Base-by-base conservation (phyloP, 2,113 vertebrate genomes). In the Pachyramphus minor region DNA sequence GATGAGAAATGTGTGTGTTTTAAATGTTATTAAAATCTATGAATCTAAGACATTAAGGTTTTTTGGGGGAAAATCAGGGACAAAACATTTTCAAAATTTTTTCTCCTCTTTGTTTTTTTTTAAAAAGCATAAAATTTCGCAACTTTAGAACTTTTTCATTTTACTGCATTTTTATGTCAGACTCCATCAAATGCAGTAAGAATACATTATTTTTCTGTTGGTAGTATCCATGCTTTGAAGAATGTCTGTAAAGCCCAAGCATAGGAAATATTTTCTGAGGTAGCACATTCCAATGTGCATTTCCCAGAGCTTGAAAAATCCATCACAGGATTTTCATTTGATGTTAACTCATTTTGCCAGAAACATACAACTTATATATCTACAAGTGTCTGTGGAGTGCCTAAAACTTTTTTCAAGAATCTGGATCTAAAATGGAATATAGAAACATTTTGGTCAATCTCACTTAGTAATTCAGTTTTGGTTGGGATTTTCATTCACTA, bases 41-140 rank as follows among this genome's bases (percentile, higher is more conserved):
- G 22, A 27, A 5, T 68, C 10, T 45, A 64, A 81, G 4, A 35
- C 10, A 20, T 8, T 15, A 45, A 47, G 4, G 5, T 4, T 35
- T 77, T 84, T 76, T 76, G 6, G 2, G 47, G n/a, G 10, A 35
- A 47, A 63, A 55, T 30, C 21, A 47, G 8, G 4, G 69, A 33
- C 12, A 19, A 37, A 3, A 14, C 0, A 25, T 31, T 53, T 59
- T 39, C 41, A 15, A 69, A 27, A 0, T 28, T 56, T 21, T 28
- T 59, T 24, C 22, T 11, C 33, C 14, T 14, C 56, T n/a, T 12
- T 41, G 39, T 2, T 20, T n/a, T 39, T 9, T 6, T 81, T 87
- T 78, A 84, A 71, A 11, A 52, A 6, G 2, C 23, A 18, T 41
- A 71, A 78, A 66, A 58, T 74, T 64, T 64, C 80, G 5, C 20